Conservation (phyloP, 35 echinoderm and acorn worm genomes). For the Stichopus chloronotus region DNA sequence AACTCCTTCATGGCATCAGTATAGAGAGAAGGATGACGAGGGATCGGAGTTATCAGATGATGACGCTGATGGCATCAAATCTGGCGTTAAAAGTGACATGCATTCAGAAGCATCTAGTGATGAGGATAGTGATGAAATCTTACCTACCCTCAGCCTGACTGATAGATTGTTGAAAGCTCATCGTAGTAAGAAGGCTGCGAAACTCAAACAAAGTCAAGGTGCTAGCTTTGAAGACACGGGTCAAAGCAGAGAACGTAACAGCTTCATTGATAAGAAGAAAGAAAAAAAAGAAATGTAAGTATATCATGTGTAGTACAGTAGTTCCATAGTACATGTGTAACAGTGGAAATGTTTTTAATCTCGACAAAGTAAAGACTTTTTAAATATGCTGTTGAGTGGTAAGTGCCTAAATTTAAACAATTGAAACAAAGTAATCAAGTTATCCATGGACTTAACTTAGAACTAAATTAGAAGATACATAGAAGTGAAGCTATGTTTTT, state of each 20-base stretch:
- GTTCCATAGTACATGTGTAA: no score
- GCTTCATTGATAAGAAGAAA: no score
- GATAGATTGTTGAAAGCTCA: background rate
- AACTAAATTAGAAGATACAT: no score
- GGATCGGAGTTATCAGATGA: background rate
- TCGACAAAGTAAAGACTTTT: no score
- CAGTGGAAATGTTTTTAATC: no score
- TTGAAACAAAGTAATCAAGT: no score
- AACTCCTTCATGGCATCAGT: background rate
- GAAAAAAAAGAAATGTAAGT: no score
- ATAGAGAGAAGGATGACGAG: background rate
- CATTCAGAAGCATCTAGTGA: background rate
- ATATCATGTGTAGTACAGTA: no score
- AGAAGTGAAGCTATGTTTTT: no score
- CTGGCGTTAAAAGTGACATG: background rate
- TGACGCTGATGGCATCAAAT: background rate
- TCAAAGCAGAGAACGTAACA: background rate
- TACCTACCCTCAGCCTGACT: background rate
- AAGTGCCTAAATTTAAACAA: no score
- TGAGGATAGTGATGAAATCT: background rate
- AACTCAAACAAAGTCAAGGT: background rate
- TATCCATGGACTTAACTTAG: no score
- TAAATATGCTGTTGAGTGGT: no score
- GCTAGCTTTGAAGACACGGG: background rate
- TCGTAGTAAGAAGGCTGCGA: background rate